Percentiles rank a stretch among this genome's conserved stretches.
Evolutionary conservation across 2,797 vertebrate genomes (phyloP).

Genomic region (Choloepus didactylus): DNA sequence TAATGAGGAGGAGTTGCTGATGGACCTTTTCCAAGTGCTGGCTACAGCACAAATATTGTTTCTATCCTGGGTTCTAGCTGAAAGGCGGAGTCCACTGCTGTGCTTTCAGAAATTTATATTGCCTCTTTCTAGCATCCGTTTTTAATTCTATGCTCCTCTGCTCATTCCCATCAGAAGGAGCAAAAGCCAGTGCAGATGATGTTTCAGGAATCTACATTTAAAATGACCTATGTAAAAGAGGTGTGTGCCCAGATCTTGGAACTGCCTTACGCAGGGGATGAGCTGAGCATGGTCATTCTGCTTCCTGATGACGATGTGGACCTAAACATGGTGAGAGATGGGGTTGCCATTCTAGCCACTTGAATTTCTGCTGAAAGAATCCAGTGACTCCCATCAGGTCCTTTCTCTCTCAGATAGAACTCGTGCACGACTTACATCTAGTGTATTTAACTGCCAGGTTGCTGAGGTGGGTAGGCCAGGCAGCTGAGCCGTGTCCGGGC

Average conservation of each 20-base stretch:
- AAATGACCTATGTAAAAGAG: conserved; percentile 88
- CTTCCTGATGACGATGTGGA: conserved; percentile 91
- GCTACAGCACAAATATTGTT: accelerated
- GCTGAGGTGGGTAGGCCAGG: too few species aligned
- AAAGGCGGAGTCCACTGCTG: neutral
- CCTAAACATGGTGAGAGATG: conserved; percentile 89
- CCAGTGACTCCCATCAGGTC: accelerated
- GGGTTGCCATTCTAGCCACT: neutral
- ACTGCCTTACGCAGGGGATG: conserved; percentile 90
- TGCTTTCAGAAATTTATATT: accelerated
- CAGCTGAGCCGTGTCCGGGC: neutral
- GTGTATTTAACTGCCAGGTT: accelerated
- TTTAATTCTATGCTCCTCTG: accelerated
- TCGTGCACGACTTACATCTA: accelerated
- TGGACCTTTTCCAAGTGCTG: too few species aligned
- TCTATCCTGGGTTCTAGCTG: neutral
- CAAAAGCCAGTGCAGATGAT: conserved; percentile 94
- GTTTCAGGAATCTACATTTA: conserved; percentile 88
- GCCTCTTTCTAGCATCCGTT: neutral
- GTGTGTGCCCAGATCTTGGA: conserved; percentile 90
- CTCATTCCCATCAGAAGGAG: conserved; percentile 82
- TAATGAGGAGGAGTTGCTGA: too few species aligned
- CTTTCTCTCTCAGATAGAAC: neutral
- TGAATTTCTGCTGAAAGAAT: neutral
- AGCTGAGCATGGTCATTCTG: conserved; percentile 94